These are phyloP conservation scores for Egretta garzetta DNA, from an alignment of 2,113 vertebrate species.

Conservation along the genomic window DNA sequence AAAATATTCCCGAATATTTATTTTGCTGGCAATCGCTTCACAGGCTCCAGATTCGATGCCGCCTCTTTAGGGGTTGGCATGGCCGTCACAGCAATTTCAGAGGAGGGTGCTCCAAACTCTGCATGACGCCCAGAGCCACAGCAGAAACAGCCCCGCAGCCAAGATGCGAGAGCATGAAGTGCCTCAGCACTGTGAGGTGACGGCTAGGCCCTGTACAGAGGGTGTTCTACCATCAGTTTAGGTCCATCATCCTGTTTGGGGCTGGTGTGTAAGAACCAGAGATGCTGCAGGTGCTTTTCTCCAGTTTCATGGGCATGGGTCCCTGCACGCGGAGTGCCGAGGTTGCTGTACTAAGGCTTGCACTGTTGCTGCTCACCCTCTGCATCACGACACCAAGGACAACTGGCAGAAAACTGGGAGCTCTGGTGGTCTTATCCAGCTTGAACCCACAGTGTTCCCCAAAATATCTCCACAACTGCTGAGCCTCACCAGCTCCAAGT, in stretches of 20 bases:
- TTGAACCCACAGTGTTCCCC: not conserved
- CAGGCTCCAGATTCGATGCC: constrained; percentile 17
- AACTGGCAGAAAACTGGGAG: not conserved
- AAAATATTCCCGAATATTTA: constrained; percentile 66
- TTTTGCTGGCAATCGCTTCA: constrained; percentile 59
- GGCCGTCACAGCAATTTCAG: not conserved
- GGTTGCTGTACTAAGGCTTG: not conserved
- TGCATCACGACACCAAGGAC: accelerated
- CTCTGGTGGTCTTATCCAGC: not conserved
- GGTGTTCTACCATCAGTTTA: not conserved
- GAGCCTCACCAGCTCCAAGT: not conserved
- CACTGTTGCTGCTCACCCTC: not conserved
- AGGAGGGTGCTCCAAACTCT: not conserved
- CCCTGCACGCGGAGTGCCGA: accelerated
- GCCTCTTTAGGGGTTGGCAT: constrained; percentile 11
- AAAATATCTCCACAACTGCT: not conserved
- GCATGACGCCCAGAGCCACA: not conserved
- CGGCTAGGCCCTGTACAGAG: not conserved
- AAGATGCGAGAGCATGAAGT: accelerated
- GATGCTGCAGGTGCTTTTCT: not conserved
- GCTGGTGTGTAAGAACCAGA: not conserved
- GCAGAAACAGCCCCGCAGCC: not conserved
- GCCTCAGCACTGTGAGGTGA: not conserved
- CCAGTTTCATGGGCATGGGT: not conserved
- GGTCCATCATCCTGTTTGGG: not conserved